Evolutionary conservation across 2,888 invertebrate species (phyloP).

Genomic region (Uropetala carovei): DNA sequence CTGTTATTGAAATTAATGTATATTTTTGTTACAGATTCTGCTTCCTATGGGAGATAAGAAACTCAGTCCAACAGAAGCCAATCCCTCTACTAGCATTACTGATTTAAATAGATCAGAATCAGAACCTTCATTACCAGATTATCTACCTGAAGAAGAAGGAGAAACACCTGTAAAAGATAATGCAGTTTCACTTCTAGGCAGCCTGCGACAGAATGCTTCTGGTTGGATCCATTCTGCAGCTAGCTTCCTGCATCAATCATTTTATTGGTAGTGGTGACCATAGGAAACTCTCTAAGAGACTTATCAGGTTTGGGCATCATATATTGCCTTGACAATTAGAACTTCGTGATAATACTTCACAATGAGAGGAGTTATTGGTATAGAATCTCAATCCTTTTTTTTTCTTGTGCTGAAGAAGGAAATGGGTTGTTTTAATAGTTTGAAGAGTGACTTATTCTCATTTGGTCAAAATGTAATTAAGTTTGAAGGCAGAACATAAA

Average conservation of each 20-base stretch:
- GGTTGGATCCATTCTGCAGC: constrained; percentile 57
- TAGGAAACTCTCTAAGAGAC: background rate
- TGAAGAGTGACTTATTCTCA: constrained; percentile 21
- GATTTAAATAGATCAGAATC: constrained; percentile 44
- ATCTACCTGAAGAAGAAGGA: constrained; percentile 54
- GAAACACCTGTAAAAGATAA: constrained; percentile 35
- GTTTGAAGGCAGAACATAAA: background rate
- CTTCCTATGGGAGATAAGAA: constrained; percentile 42
- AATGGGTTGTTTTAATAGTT: constrained; percentile 42
- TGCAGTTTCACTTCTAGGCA: constrained; percentile 43
- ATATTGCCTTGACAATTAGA: constrained; percentile 45
- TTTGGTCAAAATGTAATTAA: background rate
- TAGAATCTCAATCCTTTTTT: constrained; percentile 46
- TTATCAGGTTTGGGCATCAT: background rate
- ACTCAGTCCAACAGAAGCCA: constrained; percentile 9
- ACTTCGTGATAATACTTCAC: constrained; percentile 40
- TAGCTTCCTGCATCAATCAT: constrained; percentile 52
- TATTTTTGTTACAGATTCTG: constrained; percentile 10
- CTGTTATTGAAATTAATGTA: too few species aligned
- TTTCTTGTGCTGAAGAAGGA: constrained; percentile 12
- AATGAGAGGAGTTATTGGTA: constrained; percentile 39
- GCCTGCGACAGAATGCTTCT: constrained; percentile 52
- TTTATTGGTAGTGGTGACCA: constrained; percentile 34
- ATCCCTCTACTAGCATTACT: background rate
- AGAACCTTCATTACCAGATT: constrained; percentile 42